Conservation (phyloP, 1,140 invertebrate genomes). For the Theocolax elegans region DNA sequence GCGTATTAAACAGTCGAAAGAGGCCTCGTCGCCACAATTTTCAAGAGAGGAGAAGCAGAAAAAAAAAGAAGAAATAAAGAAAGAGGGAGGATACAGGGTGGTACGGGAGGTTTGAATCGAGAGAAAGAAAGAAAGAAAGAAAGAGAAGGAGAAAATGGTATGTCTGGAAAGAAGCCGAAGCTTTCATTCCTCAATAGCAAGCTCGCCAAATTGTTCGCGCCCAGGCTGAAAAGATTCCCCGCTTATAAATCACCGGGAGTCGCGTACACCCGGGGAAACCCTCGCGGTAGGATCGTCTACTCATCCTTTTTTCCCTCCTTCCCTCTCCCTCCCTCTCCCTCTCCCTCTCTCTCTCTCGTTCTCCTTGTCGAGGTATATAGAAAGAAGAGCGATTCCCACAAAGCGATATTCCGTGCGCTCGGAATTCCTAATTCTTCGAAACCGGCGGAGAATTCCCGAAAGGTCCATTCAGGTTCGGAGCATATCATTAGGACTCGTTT, state of each 20-base stretch:
- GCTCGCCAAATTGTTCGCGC: too few relatives aligned
- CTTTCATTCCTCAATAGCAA: too few relatives aligned
- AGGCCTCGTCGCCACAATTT: too few relatives aligned
- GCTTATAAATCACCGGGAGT: too few relatives aligned
- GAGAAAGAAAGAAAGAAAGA: neutral
- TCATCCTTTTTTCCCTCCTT: too few relatives aligned
- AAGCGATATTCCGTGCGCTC: slow-evolving; percentile 40
- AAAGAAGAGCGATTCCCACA: slow-evolving; percentile 29
- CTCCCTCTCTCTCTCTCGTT: too few relatives aligned
- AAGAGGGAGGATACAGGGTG: neutral
- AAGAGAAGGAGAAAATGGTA: neutral
- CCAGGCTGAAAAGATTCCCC: too few relatives aligned
- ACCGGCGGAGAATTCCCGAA: slow-evolving; percentile 68
- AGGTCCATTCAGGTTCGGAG: slow-evolving; percentile 63
- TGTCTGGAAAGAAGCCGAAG: neutral
- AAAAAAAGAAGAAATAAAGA: slow-evolving; percentile 2
- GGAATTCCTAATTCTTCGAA: slow-evolving; percentile 69
- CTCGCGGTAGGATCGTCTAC: too few relatives aligned
- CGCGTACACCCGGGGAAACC: too few relatives aligned
- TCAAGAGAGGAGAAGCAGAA: neutral
- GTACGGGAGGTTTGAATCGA: too few relatives aligned
- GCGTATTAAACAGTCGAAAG: slow-evolving; percentile 2
- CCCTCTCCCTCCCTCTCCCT: too few relatives aligned
- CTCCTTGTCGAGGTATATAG: too few relatives aligned
- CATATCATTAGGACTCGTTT: slow-evolving; percentile 67